Base-by-base conservation (phyloP, 2,888 invertebrate species). In the Volucella inanis region DNA sequence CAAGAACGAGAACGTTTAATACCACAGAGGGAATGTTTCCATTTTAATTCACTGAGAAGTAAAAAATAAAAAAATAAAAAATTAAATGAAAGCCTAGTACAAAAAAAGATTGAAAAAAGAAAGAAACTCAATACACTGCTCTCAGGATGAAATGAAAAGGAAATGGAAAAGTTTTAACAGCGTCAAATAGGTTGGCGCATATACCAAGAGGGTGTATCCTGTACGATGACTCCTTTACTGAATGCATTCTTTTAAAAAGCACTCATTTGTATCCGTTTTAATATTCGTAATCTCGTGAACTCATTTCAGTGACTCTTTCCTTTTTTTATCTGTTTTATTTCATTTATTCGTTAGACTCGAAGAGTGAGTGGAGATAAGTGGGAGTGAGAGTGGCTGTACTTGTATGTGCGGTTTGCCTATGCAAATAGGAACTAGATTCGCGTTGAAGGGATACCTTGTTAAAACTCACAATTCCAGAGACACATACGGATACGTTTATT, bases 221-320 rank as follows among this genome's bases (percentile, higher is more conserved):
- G 41, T 45, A 59, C 50, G 50, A 65, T 59, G 75, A 12, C 59
- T 75, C 65, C 50, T n/a, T 6, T 12, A 47, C 54, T 80, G 85
- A 76, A 81, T 80, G 84, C 72, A 62, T 75, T 76, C 85, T 80
- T 72, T 31, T 6, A 31, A 49, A 85, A 85, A 85, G 85, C 81
- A 85, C 76, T 85, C 85, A 85, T 85, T 85, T 85, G 81, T 85
- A 85, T 76, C 81, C 85, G 81, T 85, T 85, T 81, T 85, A 85
- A 85, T 85, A 85, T 85, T 85, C 81, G 85, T 81, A 85, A 85
- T 85, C 85, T 81, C 85, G 81, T 85, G 85, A 85, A 85, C 85
- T 85, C 85, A 85, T 76, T 85, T 81, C 85, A 80, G 76, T 80
- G 85, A 72, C 50, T 74, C 67, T 71, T 80, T 72, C 61, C 43